Evolutionary conservation across 2,888 invertebrate species (phyloP), one percentile per base, ranked within the genome.

Genomic region (Candidula unifasciata): DNA sequence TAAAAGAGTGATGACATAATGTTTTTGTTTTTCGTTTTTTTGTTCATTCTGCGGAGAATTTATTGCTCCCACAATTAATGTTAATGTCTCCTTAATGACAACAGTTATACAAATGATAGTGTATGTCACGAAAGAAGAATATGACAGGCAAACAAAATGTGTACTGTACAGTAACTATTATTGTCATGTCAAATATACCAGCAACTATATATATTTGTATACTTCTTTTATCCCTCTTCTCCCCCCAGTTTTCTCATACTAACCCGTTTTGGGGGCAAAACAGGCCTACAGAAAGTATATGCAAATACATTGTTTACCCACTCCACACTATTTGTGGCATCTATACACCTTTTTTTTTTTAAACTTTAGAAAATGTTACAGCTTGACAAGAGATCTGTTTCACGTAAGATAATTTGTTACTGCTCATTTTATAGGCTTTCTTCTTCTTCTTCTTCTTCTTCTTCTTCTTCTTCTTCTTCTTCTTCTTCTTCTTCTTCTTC

Each of bases 51-150:
- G 64, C 84, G 86, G 88, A 88, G 82, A 85, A 71, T 88, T 87
- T 88, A 88, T 87, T 85, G 86, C 88, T 87, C 88, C 83, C 86
- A 66, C 64, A 77, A 86, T 84, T 84, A 87, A 86, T 85, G 69
- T 73, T 82, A 73, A 82, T 84, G 44, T 10, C 44, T 66, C 66
- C n/a, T 66, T 66, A 27, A 66, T 66, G 27, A n/a, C 27, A 66
- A 24, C 18, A 60, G n/a, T 27, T 27, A 66, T 27, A 66, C 3
- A 66, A 27, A 66, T 27, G 3, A 18, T 37, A 74, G 74, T 64
- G 60, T 18, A 16, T 44, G 35, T 44, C 27, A 64, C 60, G 24
- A 54, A 68, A 57, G 13, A 74, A 64, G 74, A 64, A 30, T 60
- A 54, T 82, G 35, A 77, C 68, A n/a, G 30, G 52, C 77, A 77